These are phyloP conservation scores for Anagrus nilaparvatae DNA, from an alignment of 1,140 invertebrate genomes.

Conservation along the genomic window DNA sequence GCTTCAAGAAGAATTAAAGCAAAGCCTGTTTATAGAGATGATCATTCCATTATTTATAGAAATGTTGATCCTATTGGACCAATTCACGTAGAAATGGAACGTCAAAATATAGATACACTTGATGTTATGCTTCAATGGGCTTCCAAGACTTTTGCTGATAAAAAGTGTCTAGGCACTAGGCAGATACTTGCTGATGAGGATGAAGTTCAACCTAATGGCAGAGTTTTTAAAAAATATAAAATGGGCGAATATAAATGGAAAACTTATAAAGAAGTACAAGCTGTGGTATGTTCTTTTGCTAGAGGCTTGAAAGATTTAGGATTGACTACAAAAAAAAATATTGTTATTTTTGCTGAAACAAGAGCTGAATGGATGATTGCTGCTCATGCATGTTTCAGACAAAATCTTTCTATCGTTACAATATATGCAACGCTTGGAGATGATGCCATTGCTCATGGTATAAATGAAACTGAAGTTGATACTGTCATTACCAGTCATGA, in stretches of 20 bases:
- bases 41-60: constrained; percentile 58
- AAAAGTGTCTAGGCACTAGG: constrained; percentile 79
- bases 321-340: constrained; percentile 55
- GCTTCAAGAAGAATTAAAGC: constrained; percentile 66
- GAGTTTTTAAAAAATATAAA: constrained; percentile 94
- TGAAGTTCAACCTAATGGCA: constrained; percentile 85
- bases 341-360: constrained; percentile 95
- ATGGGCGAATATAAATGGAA: constrained; percentile 92
- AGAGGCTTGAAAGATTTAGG: constrained; percentile 62
- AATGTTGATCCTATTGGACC: constrained; percentile 55
- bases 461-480: constrained; percentile 92
- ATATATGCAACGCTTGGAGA: constrained; percentile 95
- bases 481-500: constrained; percentile 84
- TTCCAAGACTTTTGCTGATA: constrained; percentile 56
- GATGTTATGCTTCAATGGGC: constrained; percentile 77
- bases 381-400: constrained; percentile 87
- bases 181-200: constrained; percentile 88
- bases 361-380: constrained; percentile 94
- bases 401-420: constrained; percentile 80
- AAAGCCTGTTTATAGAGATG: constrained; percentile 43
- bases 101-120: constrained; percentile 74
- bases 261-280: constrained; percentile 70
- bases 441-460: constrained; percentile 88
- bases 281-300: constrained; percentile 64
- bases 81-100: constrained; percentile 59